Percentiles rank a stretch among this genome's conserved stretches.
These are phyloP conservation scores for Rambutsinella grinnellia DNA, from an alignment of 2,888 invertebrate species.

Conservation along the genomic window DNA sequence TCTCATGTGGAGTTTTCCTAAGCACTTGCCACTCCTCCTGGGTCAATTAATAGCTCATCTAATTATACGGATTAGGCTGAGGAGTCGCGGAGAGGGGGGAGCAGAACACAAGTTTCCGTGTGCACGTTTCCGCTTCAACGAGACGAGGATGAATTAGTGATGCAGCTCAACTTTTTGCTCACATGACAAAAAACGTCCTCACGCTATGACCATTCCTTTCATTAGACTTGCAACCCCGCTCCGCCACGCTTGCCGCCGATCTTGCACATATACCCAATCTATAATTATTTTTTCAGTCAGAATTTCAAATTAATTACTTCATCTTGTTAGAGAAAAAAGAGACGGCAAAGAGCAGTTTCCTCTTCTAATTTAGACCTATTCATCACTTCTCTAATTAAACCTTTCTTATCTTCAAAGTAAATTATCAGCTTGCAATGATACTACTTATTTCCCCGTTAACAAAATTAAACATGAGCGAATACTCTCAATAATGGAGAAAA, in stretches of 20 bases:
- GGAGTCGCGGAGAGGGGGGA: no score
- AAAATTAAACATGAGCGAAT: no score
- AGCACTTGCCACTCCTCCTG: neutral
- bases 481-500: no score
- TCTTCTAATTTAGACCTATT: neutral
- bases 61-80: neutral
- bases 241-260: neutral
- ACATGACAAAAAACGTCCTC: neutral
- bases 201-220: neutral
- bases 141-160: neutral
- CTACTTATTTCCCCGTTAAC: no score
- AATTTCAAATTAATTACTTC: neutral
- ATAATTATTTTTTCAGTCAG: neutral
- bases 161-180: neutral
- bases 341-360: neutral
- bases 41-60: neutral
- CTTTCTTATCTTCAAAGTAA: no score
- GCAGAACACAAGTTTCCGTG: no score
- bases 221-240: neutral
- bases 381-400: neutral
- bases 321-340: neutral
- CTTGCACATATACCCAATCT: neutral
- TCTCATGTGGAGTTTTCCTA: constrained; percentile 17
- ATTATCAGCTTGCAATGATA: no score
- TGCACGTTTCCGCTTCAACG: neutral